Evolutionary conservation across 2,113 vertebrate species (phyloP).

Genomic region (Ciconia stormi): DNA sequence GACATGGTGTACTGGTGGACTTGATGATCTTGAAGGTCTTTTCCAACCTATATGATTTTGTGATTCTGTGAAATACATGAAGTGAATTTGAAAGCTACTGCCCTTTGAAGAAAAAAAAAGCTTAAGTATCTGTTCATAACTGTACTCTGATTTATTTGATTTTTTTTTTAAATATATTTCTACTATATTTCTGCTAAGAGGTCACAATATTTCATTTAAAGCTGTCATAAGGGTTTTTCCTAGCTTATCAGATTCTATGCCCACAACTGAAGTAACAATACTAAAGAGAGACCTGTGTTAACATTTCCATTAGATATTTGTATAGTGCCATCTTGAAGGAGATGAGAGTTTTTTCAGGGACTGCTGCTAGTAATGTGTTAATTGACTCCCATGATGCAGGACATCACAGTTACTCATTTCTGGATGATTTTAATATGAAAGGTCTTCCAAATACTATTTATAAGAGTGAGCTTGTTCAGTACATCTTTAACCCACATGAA

Average conservation of each 20-base stretch:
- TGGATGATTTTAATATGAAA: neutral
- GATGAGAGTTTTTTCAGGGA: neutral
- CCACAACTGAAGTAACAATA: neutral
- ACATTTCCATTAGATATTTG: neutral
- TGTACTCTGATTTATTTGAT: neutral
- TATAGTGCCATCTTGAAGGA: neutral
- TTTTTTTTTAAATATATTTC: too few relatives aligned
- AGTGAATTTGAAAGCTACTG: neutral
- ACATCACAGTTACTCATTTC: neutral
- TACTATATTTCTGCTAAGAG: neutral
- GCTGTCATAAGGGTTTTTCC: neutral
- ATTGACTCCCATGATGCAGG: neutral
- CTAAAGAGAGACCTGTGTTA: neutral
- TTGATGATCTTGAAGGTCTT: too few relatives aligned
- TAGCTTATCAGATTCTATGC: neutral
- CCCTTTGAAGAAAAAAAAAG: neutral
- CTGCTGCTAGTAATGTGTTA: neutral
- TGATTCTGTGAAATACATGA: fast-evolving
- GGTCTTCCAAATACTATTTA: neutral
- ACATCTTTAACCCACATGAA: neutral
- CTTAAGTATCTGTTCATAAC: neutral
- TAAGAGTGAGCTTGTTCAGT: neutral
- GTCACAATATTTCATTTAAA: neutral
- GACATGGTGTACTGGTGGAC: too few relatives aligned
- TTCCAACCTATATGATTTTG: too few relatives aligned